Percentiles rank a stretch among this genome's conserved stretches.
Conservation (phyloP, 2,113 vertebrate genomes). For the Cromileptes altivelis region DNA sequence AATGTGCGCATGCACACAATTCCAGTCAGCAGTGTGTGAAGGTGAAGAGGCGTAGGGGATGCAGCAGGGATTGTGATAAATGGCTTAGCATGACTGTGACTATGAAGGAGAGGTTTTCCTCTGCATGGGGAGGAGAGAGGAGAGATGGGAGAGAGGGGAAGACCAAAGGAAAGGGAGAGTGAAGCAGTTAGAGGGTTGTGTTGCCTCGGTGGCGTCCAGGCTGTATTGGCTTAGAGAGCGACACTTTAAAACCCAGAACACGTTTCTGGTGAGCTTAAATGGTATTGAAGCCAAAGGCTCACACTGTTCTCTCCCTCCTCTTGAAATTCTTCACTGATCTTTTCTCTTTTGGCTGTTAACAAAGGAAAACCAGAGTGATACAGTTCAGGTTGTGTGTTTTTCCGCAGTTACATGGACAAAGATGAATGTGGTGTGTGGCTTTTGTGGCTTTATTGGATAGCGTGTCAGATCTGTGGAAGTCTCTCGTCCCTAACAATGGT, state of each 20-base stretch:
- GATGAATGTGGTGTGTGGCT: constrained; percentile 38
- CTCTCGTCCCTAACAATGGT: constrained; percentile 15
- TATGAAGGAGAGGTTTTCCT: constrained; percentile 73
- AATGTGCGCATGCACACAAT: constrained; percentile 4
- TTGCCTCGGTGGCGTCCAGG: constrained; percentile 42
- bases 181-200: constrained; percentile 39
- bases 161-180: not conserved
- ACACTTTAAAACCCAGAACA: constrained; percentile 74
- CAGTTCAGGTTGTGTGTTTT: constrained; percentile 18
- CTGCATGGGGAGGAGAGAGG: constrained; percentile 37
- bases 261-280: constrained; percentile 72
- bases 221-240: constrained; percentile 53
- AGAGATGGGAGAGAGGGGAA: constrained; percentile 8
- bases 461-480: constrained; percentile 40
- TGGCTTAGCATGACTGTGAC: constrained; percentile 78
- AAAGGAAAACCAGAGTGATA: constrained; percentile 16
- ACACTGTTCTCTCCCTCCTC: constrained; percentile 60
- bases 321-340: constrained; percentile 67
- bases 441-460: constrained; percentile 27
- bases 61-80: constrained; percentile 77
- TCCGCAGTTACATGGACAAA: constrained; percentile 5
- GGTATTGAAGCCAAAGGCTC: constrained; percentile 73
- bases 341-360: constrained; percentile 39
- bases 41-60: constrained; percentile 68
- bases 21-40: constrained; percentile 71